Conservation (phyloP, 2,797 vertebrate genomes). For the Gobio occitaniae region DNA sequence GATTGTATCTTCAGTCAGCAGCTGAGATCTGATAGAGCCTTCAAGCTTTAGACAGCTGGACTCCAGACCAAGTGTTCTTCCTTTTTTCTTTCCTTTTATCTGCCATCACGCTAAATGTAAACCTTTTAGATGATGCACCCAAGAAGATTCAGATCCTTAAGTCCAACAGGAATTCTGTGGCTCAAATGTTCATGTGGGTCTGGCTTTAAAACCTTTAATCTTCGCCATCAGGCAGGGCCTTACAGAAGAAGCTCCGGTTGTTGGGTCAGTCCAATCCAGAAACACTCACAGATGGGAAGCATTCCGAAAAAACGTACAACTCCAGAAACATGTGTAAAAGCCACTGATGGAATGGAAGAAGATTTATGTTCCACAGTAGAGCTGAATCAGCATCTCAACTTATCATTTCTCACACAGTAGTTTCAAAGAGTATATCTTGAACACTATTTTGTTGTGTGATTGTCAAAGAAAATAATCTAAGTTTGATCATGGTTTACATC, state of each 20-base stretch:
- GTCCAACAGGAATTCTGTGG: not conserved
- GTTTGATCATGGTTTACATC: not conserved
- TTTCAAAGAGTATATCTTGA: not conserved
- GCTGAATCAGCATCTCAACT: constrained; percentile 15
- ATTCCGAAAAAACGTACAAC: constrained; percentile 68
- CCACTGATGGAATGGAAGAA: constrained; percentile 63
- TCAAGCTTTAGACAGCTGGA: constrained; percentile 27
- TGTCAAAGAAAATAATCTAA: not conserved
- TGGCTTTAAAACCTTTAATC: constrained; percentile 18
- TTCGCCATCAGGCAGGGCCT: constrained; percentile 51
- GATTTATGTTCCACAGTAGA: constrained; percentile 63
- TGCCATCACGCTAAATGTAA: not conserved
- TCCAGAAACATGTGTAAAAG: constrained; percentile 70
- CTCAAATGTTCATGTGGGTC: not conserved
- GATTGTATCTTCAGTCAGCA: not conserved
- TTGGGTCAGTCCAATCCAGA: constrained; percentile 69
- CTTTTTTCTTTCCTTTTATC: not conserved
- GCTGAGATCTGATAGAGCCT: constrained; percentile 17
- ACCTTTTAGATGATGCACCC: constrained; percentile 10
- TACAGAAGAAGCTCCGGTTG: constrained; percentile 52
- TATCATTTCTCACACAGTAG: constrained; percentile 3
- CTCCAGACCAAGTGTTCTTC: not conserved
- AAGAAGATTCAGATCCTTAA: not conserved
- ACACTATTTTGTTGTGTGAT: not conserved
- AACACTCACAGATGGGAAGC: constrained; percentile 73